Evolutionary conservation across 2,888 invertebrate genomes (phyloP).

Genomic region (Aphelenchoides bicaudatus): DNA sequence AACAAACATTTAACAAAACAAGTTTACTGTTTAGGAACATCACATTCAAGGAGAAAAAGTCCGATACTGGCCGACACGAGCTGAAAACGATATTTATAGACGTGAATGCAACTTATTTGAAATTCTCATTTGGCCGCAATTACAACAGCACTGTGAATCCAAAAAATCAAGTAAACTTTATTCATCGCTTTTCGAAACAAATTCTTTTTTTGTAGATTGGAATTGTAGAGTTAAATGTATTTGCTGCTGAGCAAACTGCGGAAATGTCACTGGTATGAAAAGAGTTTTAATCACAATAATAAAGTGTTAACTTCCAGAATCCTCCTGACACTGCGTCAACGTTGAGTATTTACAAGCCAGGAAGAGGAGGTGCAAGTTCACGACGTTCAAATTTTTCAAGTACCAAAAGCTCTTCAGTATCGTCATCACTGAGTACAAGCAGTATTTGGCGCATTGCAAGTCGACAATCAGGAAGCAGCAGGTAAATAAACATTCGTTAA

Average conservation of each 20-base stretch:
- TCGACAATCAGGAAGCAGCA: not conserved
- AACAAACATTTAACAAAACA: not conserved
- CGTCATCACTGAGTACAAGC: too few relatives aligned
- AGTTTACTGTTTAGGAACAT: slow-evolving; percentile 27
- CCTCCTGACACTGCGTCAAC: not conserved
- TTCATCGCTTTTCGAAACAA: not conserved
- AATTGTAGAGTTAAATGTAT: slow-evolving; percentile 24
- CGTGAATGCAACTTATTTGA: slow-evolving; percentile 25
- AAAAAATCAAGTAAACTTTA: slow-evolving; percentile 12
- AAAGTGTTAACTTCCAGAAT: too few relatives aligned
- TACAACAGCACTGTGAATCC: slow-evolving; percentile 23
- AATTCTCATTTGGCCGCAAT: slow-evolving; percentile 20
- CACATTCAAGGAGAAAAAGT: slow-evolving; percentile 19
- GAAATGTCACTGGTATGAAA: too few relatives aligned
- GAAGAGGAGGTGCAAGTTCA: not conserved
- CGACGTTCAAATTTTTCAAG: not conserved
- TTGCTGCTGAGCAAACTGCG: slow-evolving; percentile 17
- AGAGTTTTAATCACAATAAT: too few relatives aligned
- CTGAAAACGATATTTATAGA: slow-evolving; percentile 30
- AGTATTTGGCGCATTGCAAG: slow-evolving; percentile 13
- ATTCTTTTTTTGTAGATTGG: too few relatives aligned
- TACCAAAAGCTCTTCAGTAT: not conserved
- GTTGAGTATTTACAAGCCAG: not conserved
- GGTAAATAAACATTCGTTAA: too few relatives aligned
- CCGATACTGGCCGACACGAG: slow-evolving; percentile 27